Conservation (phyloP, 2,888 invertebrate species). For the Allolobophora icterica region DNA sequence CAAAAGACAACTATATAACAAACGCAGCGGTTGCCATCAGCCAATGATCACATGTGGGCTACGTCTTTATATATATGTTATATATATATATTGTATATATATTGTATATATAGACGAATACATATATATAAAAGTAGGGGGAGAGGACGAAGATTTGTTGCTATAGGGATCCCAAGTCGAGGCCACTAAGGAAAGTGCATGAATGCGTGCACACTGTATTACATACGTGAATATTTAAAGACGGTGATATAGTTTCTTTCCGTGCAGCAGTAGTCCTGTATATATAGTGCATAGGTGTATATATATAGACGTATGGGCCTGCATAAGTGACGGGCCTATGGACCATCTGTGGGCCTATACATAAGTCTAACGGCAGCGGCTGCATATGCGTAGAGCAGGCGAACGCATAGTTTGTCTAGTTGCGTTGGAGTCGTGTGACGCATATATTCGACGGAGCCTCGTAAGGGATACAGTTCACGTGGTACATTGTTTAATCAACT, state of each 20-base stretch:
- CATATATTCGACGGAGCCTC: neutral
- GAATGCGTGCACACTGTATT: neutral
- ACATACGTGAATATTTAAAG: neutral
- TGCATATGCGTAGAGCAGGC: neutral
- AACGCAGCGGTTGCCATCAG: neutral
- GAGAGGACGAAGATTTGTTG: neutral
- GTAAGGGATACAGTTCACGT: conserved; percentile 27
- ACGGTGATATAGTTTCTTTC: neutral
- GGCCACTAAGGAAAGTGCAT: conserved; percentile 7
- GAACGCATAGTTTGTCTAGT: neutral
- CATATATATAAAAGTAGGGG: neutral
- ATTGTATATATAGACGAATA: no score
- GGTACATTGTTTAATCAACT: conserved; percentile 31
- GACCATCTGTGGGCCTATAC: neutral
- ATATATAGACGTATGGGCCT: neutral
- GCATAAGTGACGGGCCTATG: neutral
- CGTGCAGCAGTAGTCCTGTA: neutral
- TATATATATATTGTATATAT: neutral
- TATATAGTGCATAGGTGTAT: neutral
- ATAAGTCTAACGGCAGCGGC: neutral
- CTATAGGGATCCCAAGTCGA: no score
- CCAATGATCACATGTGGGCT: neutral
- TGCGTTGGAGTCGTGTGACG: neutral
- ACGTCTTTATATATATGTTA: neutral
- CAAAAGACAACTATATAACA: conserved; percentile 11